Base-by-base conservation (phyloP, 2,113 vertebrate genomes). In the Pygoscelis adeliae region DNA sequence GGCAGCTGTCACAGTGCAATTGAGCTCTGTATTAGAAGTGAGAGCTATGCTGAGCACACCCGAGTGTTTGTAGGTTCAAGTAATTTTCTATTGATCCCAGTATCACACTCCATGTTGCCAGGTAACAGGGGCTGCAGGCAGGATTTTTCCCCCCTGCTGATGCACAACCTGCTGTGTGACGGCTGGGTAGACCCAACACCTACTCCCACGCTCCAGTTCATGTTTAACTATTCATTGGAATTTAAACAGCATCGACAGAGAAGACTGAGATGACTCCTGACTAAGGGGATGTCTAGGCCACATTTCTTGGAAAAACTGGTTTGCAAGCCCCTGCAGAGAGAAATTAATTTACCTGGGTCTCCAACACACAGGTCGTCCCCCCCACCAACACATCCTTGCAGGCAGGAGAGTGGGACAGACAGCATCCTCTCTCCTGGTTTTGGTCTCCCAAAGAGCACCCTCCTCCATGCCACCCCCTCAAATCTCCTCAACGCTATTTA, bases 61-160 rank as follows among this genome's bases (percentile, higher is more conserved):
- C 0, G 3, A 49, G n/a, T 1, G 21, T 38, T 36, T 20, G 65
- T 3, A 80, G 93, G 82, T 16, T 27, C 19, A 8, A 9, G 32
- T 19, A 9, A 12, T 30, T 32, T 55, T 10, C 82, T 23, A 5
- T 0, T 5, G 89, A 46, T 76, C 36, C 65, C 69, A 11, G 5
- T 0, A 25, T 4, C 87, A 18, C 27, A 0, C 25, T 62, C 59
- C 14, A 2, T 15, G 67, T 40, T 93, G 82, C 74, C 85, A 53
- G 59, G 92, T 36, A 44, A 42, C 62, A 13, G 11, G 69, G 42
- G 83, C 32, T 36, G 52, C 0, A 36, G 67, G 49, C 79, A 88
- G 90, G 34, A 69, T 21, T 79, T 4, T 17, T 6, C 17, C 74
- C 44, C 40, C 38, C 49, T 11, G 58, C 49, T 29, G 58, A 44